Evolutionary conservation across 2,797 vertebrate genomes (phyloP), one percentile per base, ranked within the genome.

Genomic region (Onychomys leucogaster): DNA sequence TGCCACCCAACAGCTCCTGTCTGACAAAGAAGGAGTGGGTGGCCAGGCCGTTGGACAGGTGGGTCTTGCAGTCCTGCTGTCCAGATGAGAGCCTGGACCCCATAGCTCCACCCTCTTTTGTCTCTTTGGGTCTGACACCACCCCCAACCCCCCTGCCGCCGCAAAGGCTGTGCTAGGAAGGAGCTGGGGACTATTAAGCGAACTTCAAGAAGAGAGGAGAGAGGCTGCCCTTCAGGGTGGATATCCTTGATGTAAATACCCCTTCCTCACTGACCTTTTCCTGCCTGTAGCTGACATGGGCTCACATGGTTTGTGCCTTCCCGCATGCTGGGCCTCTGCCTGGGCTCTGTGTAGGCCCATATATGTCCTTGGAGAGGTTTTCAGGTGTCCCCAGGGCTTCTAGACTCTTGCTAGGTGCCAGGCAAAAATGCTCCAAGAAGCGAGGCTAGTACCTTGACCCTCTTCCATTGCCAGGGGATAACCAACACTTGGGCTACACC

Each of bases 1-100:
- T 96, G 95, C 92, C 95, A 97, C 96, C 88, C 77, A 13, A 90
- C 89, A 55, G 95, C 94, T 94, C 98, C 95, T 93, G 96, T 96
- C 97, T 89, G 78, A 97, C 92, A 88, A 76, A 94, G 85, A 84
- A 78, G 88, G 90, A 88, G 82, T 91, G 93, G 97, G 93, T 93
- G 92, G 96, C 94, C 91, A 67, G 89, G 82, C 93, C 83, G 63
- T 43, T 69, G 0, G 21, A 95, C 95, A 97, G 97, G 97, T 97
- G 96, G 89, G 95, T 41, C 89, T 89, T 83, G 81, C 85, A 67
- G 89, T 83, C 77, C 52, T 0, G 52, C 94, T 71, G 91, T 90
- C 92, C 93, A 37, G 43, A 80, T 71, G 27, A 32, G 17, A 67
- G 59, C 78, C 57, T 65, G 94, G 71, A 19, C 10, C n/a, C 63